Evolutionary conservation across 1,140 invertebrate genomes (phyloP).

Genomic region (Caenorhabditis briggsae): DNA sequence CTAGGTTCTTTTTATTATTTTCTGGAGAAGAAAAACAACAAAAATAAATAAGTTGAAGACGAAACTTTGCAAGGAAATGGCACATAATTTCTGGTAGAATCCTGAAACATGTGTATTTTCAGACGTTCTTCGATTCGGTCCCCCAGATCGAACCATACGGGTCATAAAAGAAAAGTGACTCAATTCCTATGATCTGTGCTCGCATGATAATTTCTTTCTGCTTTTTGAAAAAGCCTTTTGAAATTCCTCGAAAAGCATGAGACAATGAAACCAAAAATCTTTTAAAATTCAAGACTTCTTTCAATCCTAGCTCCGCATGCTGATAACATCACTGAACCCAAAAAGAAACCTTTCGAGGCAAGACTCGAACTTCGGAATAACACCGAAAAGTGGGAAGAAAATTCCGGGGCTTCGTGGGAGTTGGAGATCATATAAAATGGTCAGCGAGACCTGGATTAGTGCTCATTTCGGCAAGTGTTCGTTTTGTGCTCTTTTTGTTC

Average conservation of each 20-base stretch:
- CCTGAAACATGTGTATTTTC: no score
- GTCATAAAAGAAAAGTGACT: background rate
- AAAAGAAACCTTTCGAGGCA: slow-evolving; percentile 40
- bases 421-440: slow-evolving; percentile 52
- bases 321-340: slow-evolving; percentile 48
- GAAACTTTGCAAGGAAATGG: no score
- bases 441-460: slow-evolving; percentile 5
- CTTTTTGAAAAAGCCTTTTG: background rate
- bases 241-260: background rate
- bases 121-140: no score
- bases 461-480: slow-evolving; percentile 45
- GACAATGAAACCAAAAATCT: slow-evolving; percentile 47
- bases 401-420: slow-evolving; percentile 6
- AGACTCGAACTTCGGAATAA: slow-evolving; percentile 24
- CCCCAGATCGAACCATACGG: no score
- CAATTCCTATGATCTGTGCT: background rate
- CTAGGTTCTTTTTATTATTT: no score
- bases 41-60: no score
- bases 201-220: background rate
- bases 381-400: slow-evolving; percentile 8
- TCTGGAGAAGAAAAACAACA: no score
- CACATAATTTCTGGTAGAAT: no score
- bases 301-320: no score
- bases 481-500: slow-evolving; percentile 12
- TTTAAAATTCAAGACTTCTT: background rate